phyloP scores from a whole-genome alignment of 2,113 vertebrate genomes.

The Crypturellus undulatus region DNA sequence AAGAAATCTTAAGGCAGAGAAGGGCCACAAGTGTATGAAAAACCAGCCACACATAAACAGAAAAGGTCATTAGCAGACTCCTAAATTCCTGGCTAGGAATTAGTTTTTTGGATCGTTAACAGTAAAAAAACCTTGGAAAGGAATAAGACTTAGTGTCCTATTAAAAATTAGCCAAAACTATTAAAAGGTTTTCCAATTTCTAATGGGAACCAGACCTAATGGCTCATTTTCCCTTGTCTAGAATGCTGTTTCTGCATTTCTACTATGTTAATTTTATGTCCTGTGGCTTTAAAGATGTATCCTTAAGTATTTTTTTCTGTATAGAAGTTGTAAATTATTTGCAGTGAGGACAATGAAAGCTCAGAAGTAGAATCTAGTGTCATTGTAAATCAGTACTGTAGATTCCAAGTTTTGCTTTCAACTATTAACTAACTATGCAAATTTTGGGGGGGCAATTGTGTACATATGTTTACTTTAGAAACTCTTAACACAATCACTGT shows the following conservation, averaged over 20 bases:
- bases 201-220: conserved; percentile 28
- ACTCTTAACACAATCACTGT: not conserved
- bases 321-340: conserved; percentile 40
- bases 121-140: conserved; percentile 37
- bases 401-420: not conserved
- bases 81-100: conserved; percentile 44
- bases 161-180: conserved; percentile 68
- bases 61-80: conserved; percentile 64
- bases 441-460: not conserved
- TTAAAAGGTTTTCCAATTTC: conserved; percentile 35
- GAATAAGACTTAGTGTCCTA: conserved; percentile 28
- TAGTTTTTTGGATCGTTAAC: conserved; percentile 55
- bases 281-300: conserved; percentile 4
- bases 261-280: conserved; percentile 5
- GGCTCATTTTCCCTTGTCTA: conserved; percentile 6
- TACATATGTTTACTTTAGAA: not conserved
- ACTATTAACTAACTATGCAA: not conserved
- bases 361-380: conserved; percentile 6
- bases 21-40: conserved; percentile 49
- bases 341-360: not conserved
- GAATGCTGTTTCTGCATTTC: conserved; percentile 16
- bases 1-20: conserved; percentile 75
- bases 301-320: not conserved
- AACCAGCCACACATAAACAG: conserved; percentile 6
- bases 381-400: conserved; percentile 2